Evolutionary conservation across 2,797 vertebrate genomes (phyloP).

Genomic region (Onychomys torridus): DNA sequence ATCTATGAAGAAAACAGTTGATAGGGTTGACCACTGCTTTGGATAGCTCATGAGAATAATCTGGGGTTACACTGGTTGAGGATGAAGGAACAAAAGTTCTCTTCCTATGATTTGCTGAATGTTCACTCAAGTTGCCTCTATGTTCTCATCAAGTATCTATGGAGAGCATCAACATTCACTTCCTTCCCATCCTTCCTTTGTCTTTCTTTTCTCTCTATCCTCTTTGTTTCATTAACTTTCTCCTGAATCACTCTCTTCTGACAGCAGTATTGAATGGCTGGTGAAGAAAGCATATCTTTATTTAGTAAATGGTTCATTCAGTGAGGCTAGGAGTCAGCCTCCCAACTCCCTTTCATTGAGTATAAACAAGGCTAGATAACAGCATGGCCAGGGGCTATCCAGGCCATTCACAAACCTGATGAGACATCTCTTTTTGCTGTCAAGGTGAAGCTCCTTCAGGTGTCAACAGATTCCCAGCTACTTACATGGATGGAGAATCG

Average conservation of each 20-base stretch:
- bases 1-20: not conserved
- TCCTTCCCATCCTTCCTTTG: not conserved
- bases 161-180: not conserved
- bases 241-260: not conserved
- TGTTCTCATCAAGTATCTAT: not conserved
- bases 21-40: not conserved
- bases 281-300: not conserved
- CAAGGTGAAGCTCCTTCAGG: not conserved
- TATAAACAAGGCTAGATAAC: not conserved
- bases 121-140: not conserved
- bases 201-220: not conserved
- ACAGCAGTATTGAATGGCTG: not conserved
- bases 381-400: not conserved
- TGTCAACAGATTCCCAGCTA: not conserved
- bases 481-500: not conserved
- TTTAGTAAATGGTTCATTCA: not conserved
- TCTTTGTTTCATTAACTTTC: not conserved
- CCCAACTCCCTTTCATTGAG: not conserved
- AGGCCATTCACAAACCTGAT: not conserved
- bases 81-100: not conserved
- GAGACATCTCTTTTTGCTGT: not conserved
- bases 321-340: not conserved
- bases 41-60: not conserved
- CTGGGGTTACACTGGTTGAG: not conserved
- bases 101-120: not conserved